Percentiles rank a stretch among this genome's conserved stretches.
These are phyloP conservation scores for Girardinichthys multiradiatus DNA, from an alignment of 2,113 vertebrate species.

Conservation along the genomic window DNA sequence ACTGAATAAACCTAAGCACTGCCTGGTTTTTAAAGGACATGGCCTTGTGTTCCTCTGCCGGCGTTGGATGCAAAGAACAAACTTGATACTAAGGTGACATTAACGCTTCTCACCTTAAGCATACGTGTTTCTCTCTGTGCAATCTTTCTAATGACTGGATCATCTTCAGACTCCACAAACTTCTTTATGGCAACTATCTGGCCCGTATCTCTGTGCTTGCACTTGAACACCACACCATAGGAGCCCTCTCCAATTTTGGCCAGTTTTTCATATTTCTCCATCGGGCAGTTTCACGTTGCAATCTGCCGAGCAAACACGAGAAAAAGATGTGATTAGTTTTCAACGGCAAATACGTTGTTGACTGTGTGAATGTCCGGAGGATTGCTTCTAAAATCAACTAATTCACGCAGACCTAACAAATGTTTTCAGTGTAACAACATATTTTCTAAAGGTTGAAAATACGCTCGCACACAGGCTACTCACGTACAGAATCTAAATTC, in stretches of 20 bases:
- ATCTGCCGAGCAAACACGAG: slow-evolving; percentile 16
- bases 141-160: slow-evolving; percentile 89
- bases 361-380: neutral
- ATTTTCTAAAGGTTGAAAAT: neutral
- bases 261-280: slow-evolving; percentile 90
- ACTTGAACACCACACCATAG: slow-evolving; percentile 89
- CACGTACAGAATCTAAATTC: slow-evolving; percentile 10
- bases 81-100: neutral
- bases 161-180: slow-evolving; percentile 89
- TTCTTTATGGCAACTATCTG: slow-evolving; percentile 90
- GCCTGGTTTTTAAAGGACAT: too few species aligned
- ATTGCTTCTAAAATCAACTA: neutral
- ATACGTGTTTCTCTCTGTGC: slow-evolving; percentile 86
- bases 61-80: neutral
- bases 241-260: slow-evolving; percentile 90
- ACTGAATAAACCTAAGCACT: too few species aligned
- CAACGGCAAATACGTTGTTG: neutral
- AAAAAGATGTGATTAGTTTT: too few species aligned
- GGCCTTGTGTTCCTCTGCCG: too few species aligned
- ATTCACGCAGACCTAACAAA: neutral
- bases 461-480: neutral
- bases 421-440: too few species aligned
- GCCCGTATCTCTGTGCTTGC: slow-evolving; percentile 85
- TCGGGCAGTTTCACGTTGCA: slow-evolving; percentile 44
- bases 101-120: slow-evolving; percentile 82